Conservation (phyloP, 2,888 invertebrate genomes). For the Eilema sororculum region DNA sequence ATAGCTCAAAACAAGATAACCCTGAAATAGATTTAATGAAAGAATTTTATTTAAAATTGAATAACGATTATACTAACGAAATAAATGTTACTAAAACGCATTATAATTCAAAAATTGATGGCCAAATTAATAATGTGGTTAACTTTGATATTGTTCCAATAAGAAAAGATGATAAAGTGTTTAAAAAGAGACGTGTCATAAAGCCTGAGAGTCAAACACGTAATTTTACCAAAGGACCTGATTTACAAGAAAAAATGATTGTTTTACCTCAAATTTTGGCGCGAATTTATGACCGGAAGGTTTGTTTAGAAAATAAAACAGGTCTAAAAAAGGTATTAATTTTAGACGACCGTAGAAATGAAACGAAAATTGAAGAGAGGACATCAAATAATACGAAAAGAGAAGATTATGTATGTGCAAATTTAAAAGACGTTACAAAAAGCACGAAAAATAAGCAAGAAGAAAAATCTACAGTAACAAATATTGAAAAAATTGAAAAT, state of each 20-base stretch:
- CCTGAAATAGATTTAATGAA: not conserved
- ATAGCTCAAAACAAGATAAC: not conserved
- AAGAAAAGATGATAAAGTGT: constrained; percentile 54
- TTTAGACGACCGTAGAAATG: constrained; percentile 24
- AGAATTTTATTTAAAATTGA: not conserved
- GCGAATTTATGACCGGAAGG: constrained; percentile 45
- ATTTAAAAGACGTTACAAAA: not conserved
- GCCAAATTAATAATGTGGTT: not conserved
- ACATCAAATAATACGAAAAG: not conserved
- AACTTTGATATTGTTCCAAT: constrained; percentile 37
- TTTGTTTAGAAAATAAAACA: constrained; percentile 20
- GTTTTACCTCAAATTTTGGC: constrained; percentile 59
- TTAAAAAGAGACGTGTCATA: constrained; percentile 44
- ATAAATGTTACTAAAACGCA: not conserved
- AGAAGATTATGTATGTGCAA: not conserved
- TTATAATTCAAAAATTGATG: not conserved
- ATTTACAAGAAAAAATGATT: constrained; percentile 57
- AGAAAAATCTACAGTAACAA: not conserved
- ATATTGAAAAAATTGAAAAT: not conserved
- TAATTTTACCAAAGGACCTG: constrained; percentile 58
- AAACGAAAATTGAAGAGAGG: not conserved
- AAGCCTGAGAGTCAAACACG: constrained; percentile 44
- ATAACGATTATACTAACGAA: not conserved
- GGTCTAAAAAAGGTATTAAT: constrained; percentile 23
- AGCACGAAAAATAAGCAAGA: not conserved